Evolutionary conservation across 64 coral and sea anemone genomes (phyloP), one percentile per base, ranked within the genome.

Genomic region (Pocillopora verrucosa): DNA sequence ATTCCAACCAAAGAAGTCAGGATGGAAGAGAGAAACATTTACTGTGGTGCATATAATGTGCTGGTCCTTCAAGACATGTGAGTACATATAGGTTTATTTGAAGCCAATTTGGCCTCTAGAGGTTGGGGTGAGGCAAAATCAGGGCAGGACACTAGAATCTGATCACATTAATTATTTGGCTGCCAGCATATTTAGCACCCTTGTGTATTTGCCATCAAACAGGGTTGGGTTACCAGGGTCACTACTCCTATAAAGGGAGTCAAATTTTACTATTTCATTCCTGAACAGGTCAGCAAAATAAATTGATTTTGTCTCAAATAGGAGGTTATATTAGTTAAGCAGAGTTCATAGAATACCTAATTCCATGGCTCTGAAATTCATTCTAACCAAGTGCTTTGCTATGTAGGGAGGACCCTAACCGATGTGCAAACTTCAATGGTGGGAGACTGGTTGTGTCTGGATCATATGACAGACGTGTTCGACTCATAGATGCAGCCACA

Each of bases 31-130:
- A 89, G 96, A 7, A 98, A 98, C 63, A 61, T 98, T 19, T 98
- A 92, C 62, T 98, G 96, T 90, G 96, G 96, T 11, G 93, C 96
- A 61, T 98, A 98, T 61, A 98, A 98, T 83, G 94, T 98, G 13
- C 84, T 98, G 26, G 94, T 98, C 13, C 87, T 98, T 19, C 96
- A 98, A 83, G 93, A 98, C 77, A 92, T 90, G 94, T 96, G 65
- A 87, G 94, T 90, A 22, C 16, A 37, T 41, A 63, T 13, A 80
- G 14, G 15, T 13, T 15, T 61, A 16, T 26, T 4, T 36, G 19
- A 19, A 13, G 16, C 9, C 19, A 77, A 20, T 51, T 7, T 51
- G 41, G 7, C 41, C 41, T 4, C 41, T 51, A 51, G 41, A 51
- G 41, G 41, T 51, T 51, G n/a, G 10, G 2, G 0, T 14, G 35